Evolutionary conservation across 2,797 vertebrate genomes (phyloP), one percentile per base, ranked within the genome.

Genomic region (Sternarchorhynchus goeldii): DNA sequence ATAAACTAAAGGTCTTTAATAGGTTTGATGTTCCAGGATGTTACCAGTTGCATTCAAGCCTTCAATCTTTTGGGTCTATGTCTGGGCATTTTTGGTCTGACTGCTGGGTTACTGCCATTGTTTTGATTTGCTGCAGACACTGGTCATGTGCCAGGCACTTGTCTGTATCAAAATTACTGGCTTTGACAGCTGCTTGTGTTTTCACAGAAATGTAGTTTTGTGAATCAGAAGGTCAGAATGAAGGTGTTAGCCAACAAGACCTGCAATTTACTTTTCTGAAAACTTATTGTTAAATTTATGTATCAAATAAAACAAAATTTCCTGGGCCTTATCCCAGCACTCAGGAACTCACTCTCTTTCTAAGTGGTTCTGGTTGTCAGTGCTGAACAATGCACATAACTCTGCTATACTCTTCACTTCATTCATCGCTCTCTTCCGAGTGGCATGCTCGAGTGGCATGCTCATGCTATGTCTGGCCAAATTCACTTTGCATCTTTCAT

Each of bases 381-480:
- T n/a, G 69, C 84, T 77, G 80, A 78, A 85, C 85, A 82, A 84
- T 83, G 79, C 85, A 87, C 82, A 87, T 82, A 64, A 68, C 75
- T 83, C 87, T 10, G 75, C 75, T 80, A 84, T 77, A 74, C 86
- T 86, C 88, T 82, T 72, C 81, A 74, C 58, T 79, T 80, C 82
- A 81, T 63, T 81, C 70, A 72, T 80, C 85, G 73, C 78, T 83
- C 74, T 76, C 84, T 73, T 82, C 76, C 80, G 86, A 88, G 84
- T 88, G 85, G 87, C 81, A 83, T 77, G 83, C 82, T 75, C 80
- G 86, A 88, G 84, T 88, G 85, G 87, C 81, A 83, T 77, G 83
- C 82, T 75, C 78, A 83, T 89, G 85, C 88, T 91, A 89, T 89
- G 83, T 89, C 88, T 90, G 88, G 86, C 85, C 84, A 85, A 84